phyloP scores from a whole-genome alignment of 2,888 invertebrate species.

The Chrysina gloriosa region DNA sequence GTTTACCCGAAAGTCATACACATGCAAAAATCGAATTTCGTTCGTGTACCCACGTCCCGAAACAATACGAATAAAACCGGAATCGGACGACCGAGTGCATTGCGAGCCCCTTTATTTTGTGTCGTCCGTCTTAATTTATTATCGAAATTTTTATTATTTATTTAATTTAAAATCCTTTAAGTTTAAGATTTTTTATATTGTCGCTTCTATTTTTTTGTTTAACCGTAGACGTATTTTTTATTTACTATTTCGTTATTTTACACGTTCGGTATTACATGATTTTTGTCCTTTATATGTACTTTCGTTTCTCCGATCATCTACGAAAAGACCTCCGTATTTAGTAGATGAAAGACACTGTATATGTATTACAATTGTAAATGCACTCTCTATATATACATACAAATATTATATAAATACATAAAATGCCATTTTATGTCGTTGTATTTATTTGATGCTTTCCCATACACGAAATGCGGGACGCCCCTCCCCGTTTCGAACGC shows the following conservation, averaged over 20 bases:
- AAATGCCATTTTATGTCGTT: slow-evolving; percentile 56
- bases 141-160: slow-evolving; percentile 42
- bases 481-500: too few species aligned
- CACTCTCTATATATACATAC: slow-evolving; percentile 60
- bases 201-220: slow-evolving; percentile 53
- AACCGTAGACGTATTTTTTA: slow-evolving; percentile 47
- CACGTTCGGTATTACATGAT: slow-evolving; percentile 33
- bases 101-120: background rate
- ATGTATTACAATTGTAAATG: slow-evolving; percentile 65
- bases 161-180: slow-evolving; percentile 35
- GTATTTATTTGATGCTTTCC: slow-evolving; percentile 23
- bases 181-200: slow-evolving; percentile 39
- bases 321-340: slow-evolving; percentile 48
- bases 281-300: background rate
- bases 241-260: slow-evolving; percentile 18
- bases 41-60: too few species aligned
- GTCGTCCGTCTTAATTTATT: slow-evolving; percentile 29
- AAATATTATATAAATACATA: slow-evolving; percentile 62
- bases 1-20: too few species aligned
- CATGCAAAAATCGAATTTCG: too few species aligned
- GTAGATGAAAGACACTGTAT: slow-evolving; percentile 61
- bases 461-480: too few species aligned
- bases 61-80: too few species aligned
- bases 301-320: slow-evolving; percentile 40
- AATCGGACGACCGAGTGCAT: too few species aligned